Evolutionary conservation across 2,888 invertebrate species (phyloP), one percentile per base, ranked within the genome.

Genomic region (Rhagonycha lutea): DNA sequence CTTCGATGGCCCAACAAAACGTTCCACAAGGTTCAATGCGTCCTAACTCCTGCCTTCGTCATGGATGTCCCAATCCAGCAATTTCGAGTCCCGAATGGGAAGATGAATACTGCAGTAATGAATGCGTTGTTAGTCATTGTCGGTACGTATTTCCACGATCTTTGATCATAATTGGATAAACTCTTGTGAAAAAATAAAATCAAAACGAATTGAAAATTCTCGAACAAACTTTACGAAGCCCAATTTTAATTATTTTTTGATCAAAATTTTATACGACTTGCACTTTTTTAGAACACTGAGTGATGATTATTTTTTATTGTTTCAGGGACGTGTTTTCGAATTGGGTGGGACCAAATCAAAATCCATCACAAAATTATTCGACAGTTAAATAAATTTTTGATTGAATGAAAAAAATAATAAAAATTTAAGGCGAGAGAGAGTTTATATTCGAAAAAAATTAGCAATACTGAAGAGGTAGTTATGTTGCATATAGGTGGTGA

Each of bases 111-210:
- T 98, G 98, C 90, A 96, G 97, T 89, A 97, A 97, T 89, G 97
- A 98, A 88, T 98, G 98, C 89, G 98, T 98, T 80, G 96, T 97
- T 87, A 95, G 94, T 88, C 98, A 98, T 89, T 98, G 98, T 93
- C 94, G 96, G 93, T 93, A 86, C 85, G 87, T 84, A 23, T 24
- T 65, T 47, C 11, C 63, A 18, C 18, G 24, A 63, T 63, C 24
- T 18, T 63, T 63, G 18, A 23, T 63, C 11, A 63, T 24, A 23
- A 18, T 63, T 24, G 24, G 24, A 63, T 23, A 63, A 63, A 63
- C n/a, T 1, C 18, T 18, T 61, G 61, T 7, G 14, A 63, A 18
- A 63, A 2, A 63, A 63, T 63, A 23, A 12, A 12, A 63, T 63
- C 7, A 63, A n/a, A 23, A 18, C 14, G 63, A 23, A 23, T 14